phyloP scores from a whole-genome alignment of 2,888 invertebrate genomes.

The Zele albiditarsus region DNA sequence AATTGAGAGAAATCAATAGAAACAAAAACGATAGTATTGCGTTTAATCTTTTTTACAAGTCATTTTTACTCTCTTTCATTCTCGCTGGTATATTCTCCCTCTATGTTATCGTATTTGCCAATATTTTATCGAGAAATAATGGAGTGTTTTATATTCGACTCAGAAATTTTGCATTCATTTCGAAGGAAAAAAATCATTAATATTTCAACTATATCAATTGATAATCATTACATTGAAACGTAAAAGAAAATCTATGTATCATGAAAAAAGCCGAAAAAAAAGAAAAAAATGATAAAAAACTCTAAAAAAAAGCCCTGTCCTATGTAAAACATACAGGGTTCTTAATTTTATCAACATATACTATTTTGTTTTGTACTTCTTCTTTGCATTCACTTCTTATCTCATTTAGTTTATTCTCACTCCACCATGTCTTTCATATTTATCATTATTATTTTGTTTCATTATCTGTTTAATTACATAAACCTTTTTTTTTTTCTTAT shows the following conservation, averaged over 20 bases:
- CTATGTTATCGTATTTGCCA: background rate
- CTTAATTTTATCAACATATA: background rate
- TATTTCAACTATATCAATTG: background rate
- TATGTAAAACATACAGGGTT: background rate
- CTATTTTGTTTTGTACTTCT: background rate
- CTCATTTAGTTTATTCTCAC: slow-evolving; percentile 32
- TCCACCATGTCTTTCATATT: slow-evolving; percentile 39
- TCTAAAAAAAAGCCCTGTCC: background rate
- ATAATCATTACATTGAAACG: background rate
- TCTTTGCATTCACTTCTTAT: background rate
- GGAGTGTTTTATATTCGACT: background rate
- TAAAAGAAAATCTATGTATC: background rate
- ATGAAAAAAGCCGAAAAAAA: slow-evolving; percentile 13
- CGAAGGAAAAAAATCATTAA: background rate
- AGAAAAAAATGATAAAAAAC: background rate
- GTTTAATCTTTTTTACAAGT: slow-evolving; percentile 41
- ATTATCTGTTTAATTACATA: slow-evolving; percentile 44
- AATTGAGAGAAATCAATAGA: slow-evolving; percentile 29
- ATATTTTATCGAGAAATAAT: too few relatives aligned
- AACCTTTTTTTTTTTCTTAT: slow-evolving; percentile 32
- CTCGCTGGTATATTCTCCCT: slow-evolving; percentile 19
- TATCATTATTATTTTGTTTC: slow-evolving; percentile 41
- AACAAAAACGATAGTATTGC: slow-evolving; percentile 47
- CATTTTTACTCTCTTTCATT: slow-evolving; percentile 17
- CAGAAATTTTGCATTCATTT: background rate